phyloP scores from a whole-genome alignment of 2,113 vertebrate genomes.

The Lipophrys pholis region DNA sequence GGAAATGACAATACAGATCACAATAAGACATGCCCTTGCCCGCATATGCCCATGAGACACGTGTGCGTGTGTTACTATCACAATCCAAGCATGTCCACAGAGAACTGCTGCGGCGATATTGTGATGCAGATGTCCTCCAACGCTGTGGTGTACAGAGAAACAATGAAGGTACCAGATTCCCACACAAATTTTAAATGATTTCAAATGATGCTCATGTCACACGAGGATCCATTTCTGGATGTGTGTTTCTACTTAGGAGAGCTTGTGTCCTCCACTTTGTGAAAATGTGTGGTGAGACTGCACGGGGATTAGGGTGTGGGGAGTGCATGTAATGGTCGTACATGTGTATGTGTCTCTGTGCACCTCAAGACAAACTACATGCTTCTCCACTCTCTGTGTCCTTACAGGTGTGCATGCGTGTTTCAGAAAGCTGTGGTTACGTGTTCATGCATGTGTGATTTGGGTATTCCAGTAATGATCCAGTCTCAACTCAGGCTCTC shows the following conservation, averaged over 20 bases:
- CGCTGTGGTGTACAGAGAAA: constrained; percentile 13
- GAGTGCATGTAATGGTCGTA: too few species aligned
- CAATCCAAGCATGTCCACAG: not conserved
- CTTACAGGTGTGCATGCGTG: constrained; percentile 8
- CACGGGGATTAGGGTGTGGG: too few species aligned
- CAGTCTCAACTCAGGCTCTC: constrained; percentile 61
- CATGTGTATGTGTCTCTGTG: too few species aligned
- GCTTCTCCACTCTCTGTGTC: too few species aligned
- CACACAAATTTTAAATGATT: constrained; percentile 26
- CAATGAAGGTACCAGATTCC: constrained; percentile 48
- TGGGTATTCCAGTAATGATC: constrained; percentile 67
- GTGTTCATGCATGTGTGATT: constrained; percentile 5
- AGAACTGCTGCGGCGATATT: constrained; percentile 23
- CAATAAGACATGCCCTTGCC: not conserved
- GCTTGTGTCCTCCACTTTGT: too few species aligned
- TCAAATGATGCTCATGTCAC: too few species aligned
- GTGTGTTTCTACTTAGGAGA: not conserved
- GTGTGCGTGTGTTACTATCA: not conserved
- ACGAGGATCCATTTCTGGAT: not conserved
- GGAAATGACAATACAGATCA: constrained; percentile 16
- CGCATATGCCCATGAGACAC: constrained; percentile 11
- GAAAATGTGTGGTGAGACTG: too few species aligned
- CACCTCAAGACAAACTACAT: too few species aligned
- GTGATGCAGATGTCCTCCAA: constrained; percentile 61
- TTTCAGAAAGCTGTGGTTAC: not conserved